Conservation (phyloP, 2,888 invertebrate species). For the Cybosia mesomella region DNA sequence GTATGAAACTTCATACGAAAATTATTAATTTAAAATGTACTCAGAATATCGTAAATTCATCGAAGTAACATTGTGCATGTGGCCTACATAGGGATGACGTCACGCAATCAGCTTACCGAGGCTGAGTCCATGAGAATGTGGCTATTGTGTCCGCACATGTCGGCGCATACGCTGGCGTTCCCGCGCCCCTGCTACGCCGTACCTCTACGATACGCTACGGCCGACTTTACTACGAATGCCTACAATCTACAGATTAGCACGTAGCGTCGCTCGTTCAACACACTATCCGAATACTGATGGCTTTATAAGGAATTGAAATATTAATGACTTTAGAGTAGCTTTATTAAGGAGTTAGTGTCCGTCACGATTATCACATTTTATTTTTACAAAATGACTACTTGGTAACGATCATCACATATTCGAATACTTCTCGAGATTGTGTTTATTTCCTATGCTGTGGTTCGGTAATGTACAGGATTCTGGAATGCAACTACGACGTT, state of each 20-base stretch:
- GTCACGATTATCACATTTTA: slow-evolving; percentile 11
- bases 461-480: too few species aligned
- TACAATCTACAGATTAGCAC: slow-evolving; percentile 21
- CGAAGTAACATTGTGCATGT: slow-evolving; percentile 57
- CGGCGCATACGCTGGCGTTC: slow-evolving; percentile 76
- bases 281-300: slow-evolving; percentile 39
- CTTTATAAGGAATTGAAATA: slow-evolving; percentile 40
- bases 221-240: slow-evolving; percentile 20
- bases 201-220: slow-evolving; percentile 22
- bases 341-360: slow-evolving; percentile 27
- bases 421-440: too few species aligned
- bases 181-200: slow-evolving; percentile 42
- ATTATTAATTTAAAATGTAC: neutral
- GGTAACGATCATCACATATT: too few species aligned
- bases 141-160: slow-evolving; percentile 85
- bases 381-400: neutral
- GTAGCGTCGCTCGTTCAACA: slow-evolving; percentile 30
- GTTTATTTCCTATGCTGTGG: too few species aligned
- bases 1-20: slow-evolving; percentile 3
- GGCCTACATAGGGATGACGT: slow-evolving; percentile 74
- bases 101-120: slow-evolving; percentile 86
- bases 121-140: slow-evolving; percentile 85
- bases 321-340: slow-evolving; percentile 39
- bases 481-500: too few species aligned
- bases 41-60: slow-evolving; percentile 36